Conservation (phyloP, 2,888 invertebrate species). For the Agelastica alni region DNA sequence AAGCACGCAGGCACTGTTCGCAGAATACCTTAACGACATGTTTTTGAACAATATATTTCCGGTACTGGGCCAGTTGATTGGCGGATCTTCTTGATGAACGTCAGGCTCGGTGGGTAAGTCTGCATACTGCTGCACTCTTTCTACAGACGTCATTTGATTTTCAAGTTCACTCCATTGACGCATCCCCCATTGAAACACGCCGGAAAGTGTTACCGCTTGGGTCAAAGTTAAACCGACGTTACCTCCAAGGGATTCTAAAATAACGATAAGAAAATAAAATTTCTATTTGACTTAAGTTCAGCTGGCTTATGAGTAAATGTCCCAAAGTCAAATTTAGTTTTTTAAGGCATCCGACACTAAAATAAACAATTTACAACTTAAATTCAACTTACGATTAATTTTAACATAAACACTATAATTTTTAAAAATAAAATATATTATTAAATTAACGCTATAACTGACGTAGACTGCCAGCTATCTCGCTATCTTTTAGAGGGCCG, state of each 20-base stretch:
- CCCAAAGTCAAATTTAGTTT: too few species aligned
- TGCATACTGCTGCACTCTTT: conserved; percentile 80
- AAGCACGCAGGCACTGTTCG: conserved; percentile 73
- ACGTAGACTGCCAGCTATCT: too few species aligned
- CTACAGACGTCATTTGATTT: conserved; percentile 88
- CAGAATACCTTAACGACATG: conserved; percentile 72
- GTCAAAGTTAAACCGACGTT: conserved; percentile 80
- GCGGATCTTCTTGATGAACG: conserved; percentile 62
- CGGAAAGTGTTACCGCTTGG: conserved; percentile 76
- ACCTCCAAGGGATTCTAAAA: conserved; percentile 65
- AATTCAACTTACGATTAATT: too few species aligned
- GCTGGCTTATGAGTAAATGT: too few species aligned
- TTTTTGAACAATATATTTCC: conserved; percentile 71
- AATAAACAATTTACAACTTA: too few species aligned
- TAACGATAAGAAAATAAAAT: too few species aligned
- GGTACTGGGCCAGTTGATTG: conserved; percentile 72
- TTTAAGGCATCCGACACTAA: too few species aligned
- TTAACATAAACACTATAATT: too few species aligned
- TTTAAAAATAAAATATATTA: too few species aligned
- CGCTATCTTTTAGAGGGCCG: too few species aligned
- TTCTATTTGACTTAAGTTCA: too few species aligned
- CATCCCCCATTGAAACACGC: conserved; percentile 65
- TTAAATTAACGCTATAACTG: too few species aligned
- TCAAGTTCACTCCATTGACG: conserved; percentile 86
- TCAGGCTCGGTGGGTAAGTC: conserved; percentile 70